phyloP scores from a whole-genome alignment of 2,888 invertebrate species.

The Drosophila anomalata region DNA sequence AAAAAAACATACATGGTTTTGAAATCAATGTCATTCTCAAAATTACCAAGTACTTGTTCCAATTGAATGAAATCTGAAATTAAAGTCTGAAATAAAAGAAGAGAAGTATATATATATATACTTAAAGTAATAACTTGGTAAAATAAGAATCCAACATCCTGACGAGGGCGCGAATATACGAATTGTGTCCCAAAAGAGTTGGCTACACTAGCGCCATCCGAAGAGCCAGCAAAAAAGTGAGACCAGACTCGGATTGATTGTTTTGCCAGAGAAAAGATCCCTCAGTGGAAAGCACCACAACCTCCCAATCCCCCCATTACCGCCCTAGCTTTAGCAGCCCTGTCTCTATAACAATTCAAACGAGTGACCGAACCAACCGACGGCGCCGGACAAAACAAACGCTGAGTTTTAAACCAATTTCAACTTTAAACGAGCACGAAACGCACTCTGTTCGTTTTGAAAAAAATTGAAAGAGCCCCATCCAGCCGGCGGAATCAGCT shows the following conservation, averaged over 20 bases:
- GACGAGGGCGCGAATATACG: not conserved
- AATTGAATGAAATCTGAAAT: no score
- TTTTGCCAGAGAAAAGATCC: not conserved
- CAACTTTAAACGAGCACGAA: constrained; percentile 44
- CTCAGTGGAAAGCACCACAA: not conserved
- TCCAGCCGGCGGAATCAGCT: constrained; percentile 36
- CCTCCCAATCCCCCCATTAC: not conserved
- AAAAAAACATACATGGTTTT: no score
- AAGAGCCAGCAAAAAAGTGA: not conserved
- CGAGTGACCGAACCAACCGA: constrained; percentile 3
- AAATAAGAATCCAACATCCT: no score
- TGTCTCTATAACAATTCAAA: constrained; percentile 36
- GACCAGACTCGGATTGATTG: not conserved
- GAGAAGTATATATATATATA: no score
- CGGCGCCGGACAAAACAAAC: constrained; percentile 14
- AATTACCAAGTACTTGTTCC: no score
- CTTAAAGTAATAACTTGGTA: no score
- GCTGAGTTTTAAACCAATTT: constrained; percentile 40
- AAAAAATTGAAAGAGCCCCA: not conserved
- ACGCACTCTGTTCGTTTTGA: not conserved
- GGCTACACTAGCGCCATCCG: not conserved
- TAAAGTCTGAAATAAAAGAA: no score
- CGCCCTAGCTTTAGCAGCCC: constrained; percentile 4
- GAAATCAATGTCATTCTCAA: no score
- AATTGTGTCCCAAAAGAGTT: not conserved